phyloP scores from a whole-genome alignment of 1,140 invertebrate genomes.

The Caenorhabditis latens region DNA sequence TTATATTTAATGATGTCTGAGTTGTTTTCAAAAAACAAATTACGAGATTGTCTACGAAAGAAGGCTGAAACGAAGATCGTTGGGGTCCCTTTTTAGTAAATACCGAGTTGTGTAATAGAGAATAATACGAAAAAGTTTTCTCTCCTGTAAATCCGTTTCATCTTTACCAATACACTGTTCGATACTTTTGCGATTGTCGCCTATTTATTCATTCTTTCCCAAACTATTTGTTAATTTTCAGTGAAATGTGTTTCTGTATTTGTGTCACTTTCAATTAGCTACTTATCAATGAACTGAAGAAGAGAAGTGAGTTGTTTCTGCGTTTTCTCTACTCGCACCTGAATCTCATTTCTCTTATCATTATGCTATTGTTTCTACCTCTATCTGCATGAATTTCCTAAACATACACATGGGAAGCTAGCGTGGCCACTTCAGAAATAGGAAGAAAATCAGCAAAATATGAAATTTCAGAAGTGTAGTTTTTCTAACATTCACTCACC shows the following conservation, averaged over 20 bases:
- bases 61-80: not conserved
- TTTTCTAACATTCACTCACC: not conserved
- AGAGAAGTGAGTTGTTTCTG: not conserved
- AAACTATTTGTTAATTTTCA: too few relatives aligned
- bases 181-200: too few relatives aligned
- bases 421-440: slow-evolving; percentile 20
- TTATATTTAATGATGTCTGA: slow-evolving; percentile 4
- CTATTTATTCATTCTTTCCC: too few relatives aligned
- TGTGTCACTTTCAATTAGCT: slow-evolving; percentile 22
- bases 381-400: slow-evolving; percentile 28
- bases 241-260: not conserved
- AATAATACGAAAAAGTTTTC: too few relatives aligned
- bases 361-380: not conserved
- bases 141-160: too few relatives aligned
- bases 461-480: not conserved
- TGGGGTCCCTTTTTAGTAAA: not conserved
- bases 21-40: not conserved
- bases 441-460: not conserved
- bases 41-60: slow-evolving; percentile 9
- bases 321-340: not conserved
- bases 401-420: slow-evolving; percentile 4
- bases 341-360: slow-evolving; percentile 5
- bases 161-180: too few relatives aligned
- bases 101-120: not conserved
- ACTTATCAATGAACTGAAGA: slow-evolving; percentile 13